These are phyloP conservation scores for Steinernema hermaphroditum DNA, from an alignment of 2,888 invertebrate genomes.

Conservation along the genomic window DNA sequence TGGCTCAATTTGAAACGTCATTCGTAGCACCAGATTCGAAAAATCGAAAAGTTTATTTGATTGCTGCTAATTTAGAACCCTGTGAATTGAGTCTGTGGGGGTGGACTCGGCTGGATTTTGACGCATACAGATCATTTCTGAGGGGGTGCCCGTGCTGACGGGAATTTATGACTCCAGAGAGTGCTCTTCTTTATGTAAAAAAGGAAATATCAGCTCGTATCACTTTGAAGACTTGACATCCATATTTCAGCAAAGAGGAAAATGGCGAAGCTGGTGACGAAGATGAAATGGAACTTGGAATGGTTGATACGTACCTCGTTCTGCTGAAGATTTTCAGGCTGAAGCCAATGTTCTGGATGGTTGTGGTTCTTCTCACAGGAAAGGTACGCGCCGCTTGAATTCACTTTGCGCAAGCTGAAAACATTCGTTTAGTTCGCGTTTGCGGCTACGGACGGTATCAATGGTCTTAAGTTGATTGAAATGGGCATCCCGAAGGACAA, in stretches of 20 bases:
- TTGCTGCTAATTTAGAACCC: neutral
- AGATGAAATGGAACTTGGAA: slow-evolving; percentile 69
- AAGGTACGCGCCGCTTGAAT: slow-evolving; percentile 73
- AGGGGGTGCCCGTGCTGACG: neutral
- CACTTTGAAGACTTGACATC: neutral
- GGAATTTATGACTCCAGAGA: neutral
- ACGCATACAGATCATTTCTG: slow-evolving; percentile 23
- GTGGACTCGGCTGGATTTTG: slow-evolving; percentile 22
- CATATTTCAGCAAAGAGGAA: slow-evolving; percentile 21
- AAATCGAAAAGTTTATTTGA: slow-evolving; percentile 20
- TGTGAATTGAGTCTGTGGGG: neutral
- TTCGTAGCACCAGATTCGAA: slow-evolving; percentile 1
- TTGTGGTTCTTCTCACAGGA: slow-evolving; percentile 81
- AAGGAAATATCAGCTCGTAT: neutral
- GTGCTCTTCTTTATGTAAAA: neutral
- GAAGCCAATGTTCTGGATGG: slow-evolving; percentile 79
- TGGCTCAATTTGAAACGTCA: slow-evolving; percentile 26
- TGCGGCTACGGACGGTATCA: slow-evolving; percentile 90
- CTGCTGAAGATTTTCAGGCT: slow-evolving; percentile 82
- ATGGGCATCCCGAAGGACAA: slow-evolving; percentile 93
- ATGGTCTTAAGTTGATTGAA: slow-evolving; percentile 90
- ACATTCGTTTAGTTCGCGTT: slow-evolving; percentile 78
- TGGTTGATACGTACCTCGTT: slow-evolving; percentile 79
- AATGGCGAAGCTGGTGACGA: slow-evolving; percentile 67
- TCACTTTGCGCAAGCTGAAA: neutral